Percentiles rank a stretch among this genome's conserved stretches.
These are phyloP conservation scores for Diplosoma virens DNA, from an alignment of 23 tunicate species.

Conservation along the genomic window DNA sequence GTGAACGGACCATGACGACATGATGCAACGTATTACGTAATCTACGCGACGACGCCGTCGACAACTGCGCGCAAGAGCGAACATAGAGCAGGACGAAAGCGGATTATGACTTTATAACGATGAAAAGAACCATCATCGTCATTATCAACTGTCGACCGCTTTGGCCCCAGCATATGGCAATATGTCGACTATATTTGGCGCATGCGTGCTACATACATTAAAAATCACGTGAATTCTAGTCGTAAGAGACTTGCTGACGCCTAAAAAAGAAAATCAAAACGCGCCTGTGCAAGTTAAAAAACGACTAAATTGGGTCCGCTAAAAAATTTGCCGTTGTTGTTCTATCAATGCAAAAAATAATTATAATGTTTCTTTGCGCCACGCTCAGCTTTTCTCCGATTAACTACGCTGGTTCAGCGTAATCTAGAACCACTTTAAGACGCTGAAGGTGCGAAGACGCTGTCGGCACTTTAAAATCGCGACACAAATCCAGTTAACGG, in stretches of 20 bases:
- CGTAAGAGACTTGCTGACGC: background rate
- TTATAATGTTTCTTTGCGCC: no score
- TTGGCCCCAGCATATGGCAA: background rate
- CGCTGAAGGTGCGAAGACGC: no score
- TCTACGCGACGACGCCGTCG: no score
- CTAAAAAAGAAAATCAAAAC: background rate
- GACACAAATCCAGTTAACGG: no score
- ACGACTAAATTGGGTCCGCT: background rate
- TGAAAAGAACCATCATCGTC: background rate
- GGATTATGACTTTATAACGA: background rate
- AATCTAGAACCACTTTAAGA: no score
- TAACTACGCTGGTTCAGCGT: no score
- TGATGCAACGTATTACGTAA: no score
- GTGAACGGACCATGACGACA: no score
- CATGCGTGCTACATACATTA: conserved; percentile 1
- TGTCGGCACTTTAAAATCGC: no score
- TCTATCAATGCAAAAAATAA: no score
- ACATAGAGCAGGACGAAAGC: background rate
- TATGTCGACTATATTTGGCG: background rate
- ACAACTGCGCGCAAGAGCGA: no score
- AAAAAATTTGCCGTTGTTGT: background rate
- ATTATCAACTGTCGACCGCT: background rate
- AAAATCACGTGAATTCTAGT: background rate
- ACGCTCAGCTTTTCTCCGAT: no score
- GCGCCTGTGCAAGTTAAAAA: background rate